These are phyloP conservation scores for Illadopsis cleaveri DNA, from an alignment of 2,113 vertebrate species.

Conservation along the genomic window DNA sequence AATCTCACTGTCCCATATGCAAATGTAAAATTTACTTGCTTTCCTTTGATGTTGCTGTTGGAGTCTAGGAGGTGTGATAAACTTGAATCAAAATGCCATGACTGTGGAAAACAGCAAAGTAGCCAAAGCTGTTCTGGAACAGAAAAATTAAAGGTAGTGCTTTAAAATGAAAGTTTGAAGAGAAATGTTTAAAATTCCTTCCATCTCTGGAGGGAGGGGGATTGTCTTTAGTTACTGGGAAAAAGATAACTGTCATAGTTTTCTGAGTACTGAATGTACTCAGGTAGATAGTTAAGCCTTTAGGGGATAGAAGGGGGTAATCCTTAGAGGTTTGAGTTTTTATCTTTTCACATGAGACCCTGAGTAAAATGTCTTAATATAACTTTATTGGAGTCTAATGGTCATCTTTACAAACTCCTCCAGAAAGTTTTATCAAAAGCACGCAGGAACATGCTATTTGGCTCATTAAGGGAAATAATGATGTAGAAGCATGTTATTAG, in stretches of 20 bases:
- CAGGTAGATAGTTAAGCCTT: not conserved
- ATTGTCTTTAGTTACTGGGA: not conserved
- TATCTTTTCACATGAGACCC: not conserved
- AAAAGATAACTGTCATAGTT: not conserved
- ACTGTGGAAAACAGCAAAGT: not conserved
- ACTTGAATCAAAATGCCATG: not conserved
- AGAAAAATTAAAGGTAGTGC: not conserved
- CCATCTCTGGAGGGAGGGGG: not conserved
- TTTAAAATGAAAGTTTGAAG: not conserved
- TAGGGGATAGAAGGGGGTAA: not conserved
- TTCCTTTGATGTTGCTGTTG: constrained; percentile 1
- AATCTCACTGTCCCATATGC: not conserved
- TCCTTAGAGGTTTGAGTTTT: not conserved
- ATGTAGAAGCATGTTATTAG: not conserved
- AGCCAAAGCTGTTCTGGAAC: not conserved
- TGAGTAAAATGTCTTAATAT: not conserved
- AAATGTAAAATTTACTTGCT: not conserved
- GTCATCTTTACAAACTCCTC: not conserved
- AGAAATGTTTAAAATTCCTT: not conserved
- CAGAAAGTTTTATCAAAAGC: not conserved
- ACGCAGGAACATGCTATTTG: fast-evolving
- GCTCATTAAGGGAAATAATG: not conserved
- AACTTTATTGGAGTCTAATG: not conserved
- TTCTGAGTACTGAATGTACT: not conserved
- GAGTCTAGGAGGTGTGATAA: not conserved